Percentiles rank a stretch among this genome's conserved stretches.
Conservation (phyloP, 2,888 invertebrate species). For the Geophilus truncorum region DNA sequence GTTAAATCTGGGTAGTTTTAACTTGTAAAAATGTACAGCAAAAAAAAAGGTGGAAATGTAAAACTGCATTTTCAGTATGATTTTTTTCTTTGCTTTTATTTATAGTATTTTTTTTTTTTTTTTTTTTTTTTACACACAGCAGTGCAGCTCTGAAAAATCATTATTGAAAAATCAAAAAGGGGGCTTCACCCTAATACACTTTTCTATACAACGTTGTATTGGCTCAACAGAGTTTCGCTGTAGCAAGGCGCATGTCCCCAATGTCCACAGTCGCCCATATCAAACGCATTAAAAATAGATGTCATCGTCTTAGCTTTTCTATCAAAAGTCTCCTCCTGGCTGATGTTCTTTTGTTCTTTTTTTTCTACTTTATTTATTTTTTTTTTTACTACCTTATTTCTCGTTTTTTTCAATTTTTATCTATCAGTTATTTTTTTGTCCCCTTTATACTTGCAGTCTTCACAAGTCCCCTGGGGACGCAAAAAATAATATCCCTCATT, state of each 20-base stretch:
- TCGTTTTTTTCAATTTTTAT: background rate
- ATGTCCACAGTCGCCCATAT: slow-evolving; percentile 20
- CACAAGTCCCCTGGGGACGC: background rate
- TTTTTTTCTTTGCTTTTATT: no score
- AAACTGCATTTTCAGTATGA: no score
- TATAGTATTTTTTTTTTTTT: background rate
- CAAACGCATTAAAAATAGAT: slow-evolving; percentile 25
- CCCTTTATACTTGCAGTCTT: background rate
- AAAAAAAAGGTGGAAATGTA: no score
- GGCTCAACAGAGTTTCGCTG: background rate
- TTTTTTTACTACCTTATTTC: background rate
- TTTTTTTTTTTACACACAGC: background rate
- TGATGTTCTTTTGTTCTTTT: slow-evolving; percentile 21
- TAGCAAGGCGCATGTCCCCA: slow-evolving; percentile 3
- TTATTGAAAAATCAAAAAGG: slow-evolving; percentile 25
- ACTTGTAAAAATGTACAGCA: no score
- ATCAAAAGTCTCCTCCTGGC: slow-evolving; percentile 18
- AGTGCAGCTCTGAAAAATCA: background rate
- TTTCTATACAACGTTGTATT: background rate
- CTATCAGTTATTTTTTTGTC: background rate
- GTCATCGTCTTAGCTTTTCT: slow-evolving; percentile 27
- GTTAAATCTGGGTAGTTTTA: no score
- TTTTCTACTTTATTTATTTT: no score
- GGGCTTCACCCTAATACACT: slow-evolving; percentile 27
- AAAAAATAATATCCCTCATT: slow-evolving; percentile 11